A percentile compares a stretch with the other conserved stretches of the same genome.
Conservation (phyloP, 2,888 invertebrate genomes). For the Agonum fuliginosum region DNA sequence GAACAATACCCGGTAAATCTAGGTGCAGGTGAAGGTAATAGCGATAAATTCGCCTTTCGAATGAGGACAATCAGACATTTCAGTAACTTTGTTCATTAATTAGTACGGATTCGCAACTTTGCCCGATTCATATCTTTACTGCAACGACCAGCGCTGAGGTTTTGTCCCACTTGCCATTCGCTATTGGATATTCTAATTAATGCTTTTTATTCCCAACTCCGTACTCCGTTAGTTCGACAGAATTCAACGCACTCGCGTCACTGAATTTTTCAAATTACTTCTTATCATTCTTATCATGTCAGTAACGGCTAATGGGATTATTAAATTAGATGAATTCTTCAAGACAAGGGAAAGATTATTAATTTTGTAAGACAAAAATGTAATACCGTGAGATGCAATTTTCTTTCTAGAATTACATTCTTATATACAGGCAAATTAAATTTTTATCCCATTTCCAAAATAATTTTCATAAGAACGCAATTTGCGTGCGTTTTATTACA, state of each 20-base stretch:
- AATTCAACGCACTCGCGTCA: neutral
- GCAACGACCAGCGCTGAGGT: slow-evolving; percentile 39
- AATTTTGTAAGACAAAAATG: neutral
- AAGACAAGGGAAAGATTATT: neutral
- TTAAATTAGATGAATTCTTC: neutral
- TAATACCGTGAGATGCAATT: neutral
- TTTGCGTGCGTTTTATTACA: too few relatives aligned
- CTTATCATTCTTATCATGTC: neutral
- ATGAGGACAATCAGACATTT: slow-evolving; percentile 57
- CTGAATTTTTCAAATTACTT: slow-evolving; percentile 6
- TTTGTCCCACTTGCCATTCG: slow-evolving; percentile 9
- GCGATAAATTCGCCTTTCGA: slow-evolving; percentile 55
- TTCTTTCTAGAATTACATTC: neutral
- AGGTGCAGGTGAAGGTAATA: slow-evolving; percentile 36
- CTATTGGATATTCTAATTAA: slow-evolving; percentile 33
- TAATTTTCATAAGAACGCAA: too few relatives aligned
- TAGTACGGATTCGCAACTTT: slow-evolving; percentile 57
- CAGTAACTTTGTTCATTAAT: slow-evolving; percentile 59
- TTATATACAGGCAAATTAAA: neutral
- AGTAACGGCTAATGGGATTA: neutral
- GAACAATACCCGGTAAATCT: slow-evolving; percentile 9
- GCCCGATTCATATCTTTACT: slow-evolving; percentile 55
- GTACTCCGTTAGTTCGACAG: neutral
- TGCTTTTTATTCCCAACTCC: slow-evolving; percentile 35
- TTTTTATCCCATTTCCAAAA: neutral